Base-by-base conservation (phyloP, 2,888 invertebrate species). In the Drosophila ochracea region DNA sequence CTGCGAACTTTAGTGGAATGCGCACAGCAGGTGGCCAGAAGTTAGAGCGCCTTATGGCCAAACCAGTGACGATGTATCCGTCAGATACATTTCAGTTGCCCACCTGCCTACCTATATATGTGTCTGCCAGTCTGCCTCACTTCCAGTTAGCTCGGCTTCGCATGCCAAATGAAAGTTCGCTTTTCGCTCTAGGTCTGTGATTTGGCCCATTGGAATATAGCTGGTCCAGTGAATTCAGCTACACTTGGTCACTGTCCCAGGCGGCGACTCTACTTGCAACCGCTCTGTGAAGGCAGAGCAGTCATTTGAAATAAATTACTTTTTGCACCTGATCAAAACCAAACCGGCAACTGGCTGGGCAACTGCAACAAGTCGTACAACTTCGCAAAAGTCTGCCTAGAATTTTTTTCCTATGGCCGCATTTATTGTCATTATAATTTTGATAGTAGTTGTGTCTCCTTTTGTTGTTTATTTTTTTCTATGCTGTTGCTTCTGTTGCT, bases 261-360 rank as follows among this genome's bases (percentile, higher is more conserved):
- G 47, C 21, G 16, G 21, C 21, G 16, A 47, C 37, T 57, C 55
- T 58, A 68, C 60, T 67, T 68, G 61, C 71, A 57, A 57, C 55
- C 55, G 41, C 76, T 43, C 53, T 39, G 66, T 31, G 62, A 61
- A 57, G 69, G 63, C 73, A 76, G 82, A 70, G 86, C 85, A 91
- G 76, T 90, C 88, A 88, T 83, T 91, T 82, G 91, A 86, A 86
- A 90, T 91, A 88, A 90, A 91, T 91, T 91, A 88, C 84, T 91
- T 83, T 84, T 82, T 88, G 84, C 92, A 91, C 91, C 92, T 91
- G 91, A 91, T 90, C 88, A 90, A 90, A 84, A 80, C 80, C 80
- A 75, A 78, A 57, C 61, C 73, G 73, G 68, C 60, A 69, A 70
- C 65, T 52, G 68, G 28, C 62, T 41, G 16, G 64, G 37, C 52